Conservation (phyloP, 2,888 invertebrate species). For the Phania funesta region DNA sequence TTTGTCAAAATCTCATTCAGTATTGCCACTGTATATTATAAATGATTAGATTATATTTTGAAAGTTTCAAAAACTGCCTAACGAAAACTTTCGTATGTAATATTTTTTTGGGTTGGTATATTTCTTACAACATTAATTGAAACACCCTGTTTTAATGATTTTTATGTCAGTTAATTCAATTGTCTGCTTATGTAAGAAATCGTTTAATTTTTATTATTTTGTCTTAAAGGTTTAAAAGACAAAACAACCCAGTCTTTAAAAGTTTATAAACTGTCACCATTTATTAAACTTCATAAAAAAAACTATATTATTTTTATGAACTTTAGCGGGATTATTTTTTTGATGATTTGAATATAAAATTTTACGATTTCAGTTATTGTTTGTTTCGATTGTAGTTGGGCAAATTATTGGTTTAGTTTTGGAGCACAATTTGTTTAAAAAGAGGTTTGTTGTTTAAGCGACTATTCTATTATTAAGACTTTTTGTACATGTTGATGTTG, state of each 20-base stretch:
- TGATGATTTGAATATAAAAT: constrained; percentile 34
- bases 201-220: constrained; percentile 43
- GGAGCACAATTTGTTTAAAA: not conserved
- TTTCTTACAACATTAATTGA: not conserved
- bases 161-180: not conserved
- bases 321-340: not conserved
- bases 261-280: constrained; percentile 59
- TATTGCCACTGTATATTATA: no score
- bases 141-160: not conserved
- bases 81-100: no score
- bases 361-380: constrained; percentile 51
- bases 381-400: constrained; percentile 21
- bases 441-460: no score
- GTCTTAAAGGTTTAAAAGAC: constrained; percentile 43
- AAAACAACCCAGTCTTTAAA: not conserved
- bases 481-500: no score
- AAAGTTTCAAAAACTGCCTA: no score
- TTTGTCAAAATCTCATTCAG: no score
- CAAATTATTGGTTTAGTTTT: constrained; percentile 17
- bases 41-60: no score
- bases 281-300: constrained; percentile 46
- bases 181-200: constrained; percentile 29
- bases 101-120: not conserved
- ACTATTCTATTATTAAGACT: no score
- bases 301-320: constrained; percentile 18